Evolutionary conservation across 1,140 invertebrate genomes (phyloP).

Genomic region (Lepidurus packardi): DNA sequence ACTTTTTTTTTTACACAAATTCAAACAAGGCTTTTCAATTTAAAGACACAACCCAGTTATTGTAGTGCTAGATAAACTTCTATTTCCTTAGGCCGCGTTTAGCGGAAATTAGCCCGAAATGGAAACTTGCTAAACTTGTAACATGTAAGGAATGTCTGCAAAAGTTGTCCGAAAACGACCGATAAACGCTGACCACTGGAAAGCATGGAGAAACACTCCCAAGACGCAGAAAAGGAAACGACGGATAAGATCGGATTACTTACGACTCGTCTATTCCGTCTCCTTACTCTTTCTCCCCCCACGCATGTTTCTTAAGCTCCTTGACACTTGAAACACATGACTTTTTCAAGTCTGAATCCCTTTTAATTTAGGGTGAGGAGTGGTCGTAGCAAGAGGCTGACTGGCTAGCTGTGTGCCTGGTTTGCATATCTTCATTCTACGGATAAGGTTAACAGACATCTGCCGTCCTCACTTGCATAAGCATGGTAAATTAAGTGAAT

Average conservation of each 20-base stretch:
- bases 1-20: too few relatives aligned
- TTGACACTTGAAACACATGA: conserved; percentile 19
- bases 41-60: too few relatives aligned
- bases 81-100: too few relatives aligned
- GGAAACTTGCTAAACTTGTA: too few relatives aligned
- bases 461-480: not conserved
- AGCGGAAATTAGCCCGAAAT: too few relatives aligned
- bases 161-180: conserved; percentile 15
- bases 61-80: too few relatives aligned
- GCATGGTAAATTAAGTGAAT: not conserved
- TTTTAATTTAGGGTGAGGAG: not conserved
- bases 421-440: not conserved
- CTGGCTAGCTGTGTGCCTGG: not conserved
- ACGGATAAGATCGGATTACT: not conserved
- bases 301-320: not conserved
- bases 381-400: not conserved
- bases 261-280: not conserved
- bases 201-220: not conserved
- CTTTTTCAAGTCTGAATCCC: not conserved
- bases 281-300: not conserved
- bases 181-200: not conserved
- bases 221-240: not conserved
- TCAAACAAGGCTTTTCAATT: too few relatives aligned
- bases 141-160: not conserved
- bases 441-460: not conserved